Conservation (phyloP, 1,140 invertebrate genomes). For the Nebria ingens region DNA sequence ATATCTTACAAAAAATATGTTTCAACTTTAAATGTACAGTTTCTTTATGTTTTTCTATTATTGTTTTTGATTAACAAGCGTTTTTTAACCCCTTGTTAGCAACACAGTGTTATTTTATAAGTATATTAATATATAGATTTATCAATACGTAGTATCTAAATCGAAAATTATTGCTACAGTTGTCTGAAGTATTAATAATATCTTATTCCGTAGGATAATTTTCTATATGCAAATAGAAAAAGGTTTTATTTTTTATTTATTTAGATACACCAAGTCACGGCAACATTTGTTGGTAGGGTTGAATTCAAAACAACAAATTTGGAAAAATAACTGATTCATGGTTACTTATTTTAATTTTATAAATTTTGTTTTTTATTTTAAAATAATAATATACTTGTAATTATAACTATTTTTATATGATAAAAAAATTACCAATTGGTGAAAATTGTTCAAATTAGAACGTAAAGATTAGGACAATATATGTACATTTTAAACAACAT, state of each 20-base stretch:
- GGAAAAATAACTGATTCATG: too few species aligned
- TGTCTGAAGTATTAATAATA: background rate
- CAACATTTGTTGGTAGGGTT: background rate
- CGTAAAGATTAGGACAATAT: too few species aligned
- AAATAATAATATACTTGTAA: background rate
- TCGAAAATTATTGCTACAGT: background rate
- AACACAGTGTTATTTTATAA: background rate
- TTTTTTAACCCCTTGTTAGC: slow-evolving; percentile 6
- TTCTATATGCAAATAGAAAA: slow-evolving; percentile 1
- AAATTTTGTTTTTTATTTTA: background rate
- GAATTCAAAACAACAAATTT: too few species aligned
- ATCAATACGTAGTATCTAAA: background rate
- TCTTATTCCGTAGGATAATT: background rate
- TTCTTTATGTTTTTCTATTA: background rate
- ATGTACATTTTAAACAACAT: too few species aligned
- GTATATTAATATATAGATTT: background rate
- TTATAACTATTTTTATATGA: background rate
- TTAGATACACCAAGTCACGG: background rate
- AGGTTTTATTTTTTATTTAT: background rate
- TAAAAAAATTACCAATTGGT: too few species aligned
- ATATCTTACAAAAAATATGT: background rate
- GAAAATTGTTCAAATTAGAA: too few species aligned
- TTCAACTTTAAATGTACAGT: background rate
- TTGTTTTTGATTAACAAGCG: slow-evolving; percentile 4
- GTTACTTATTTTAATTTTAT: too few species aligned